phyloP scores from a whole-genome alignment of 2,797 vertebrate genomes.

The Argentina silus region DNA sequence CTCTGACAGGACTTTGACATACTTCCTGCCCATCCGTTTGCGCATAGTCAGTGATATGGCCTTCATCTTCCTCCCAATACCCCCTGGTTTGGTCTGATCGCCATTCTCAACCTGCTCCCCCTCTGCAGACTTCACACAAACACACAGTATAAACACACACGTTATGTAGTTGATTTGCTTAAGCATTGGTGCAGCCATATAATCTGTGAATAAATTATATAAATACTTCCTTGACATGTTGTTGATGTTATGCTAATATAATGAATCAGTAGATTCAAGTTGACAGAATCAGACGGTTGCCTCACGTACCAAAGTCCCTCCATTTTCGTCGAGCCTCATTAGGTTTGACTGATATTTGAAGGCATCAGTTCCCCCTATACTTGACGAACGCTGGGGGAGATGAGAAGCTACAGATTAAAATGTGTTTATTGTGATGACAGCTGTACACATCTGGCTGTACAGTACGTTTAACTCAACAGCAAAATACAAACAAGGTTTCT shows the following conservation, averaged over 20 bases:
- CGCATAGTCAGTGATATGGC: constrained; percentile 83
- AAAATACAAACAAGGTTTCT: not conserved
- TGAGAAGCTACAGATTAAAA: constrained; percentile 63
- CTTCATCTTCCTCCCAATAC: constrained; percentile 80
- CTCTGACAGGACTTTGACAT: constrained; percentile 78
- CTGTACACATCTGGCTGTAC: constrained; percentile 35
- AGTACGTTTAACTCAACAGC: not conserved
- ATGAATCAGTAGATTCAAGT: constrained; percentile 23
- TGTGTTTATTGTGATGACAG: constrained; percentile 48
- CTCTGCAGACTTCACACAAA: constrained; percentile 48
- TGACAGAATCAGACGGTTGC: not conserved
- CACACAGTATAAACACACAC: constrained; percentile 4
- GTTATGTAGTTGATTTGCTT: not conserved
- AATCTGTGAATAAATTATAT: not conserved
- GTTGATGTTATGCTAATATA: not conserved
- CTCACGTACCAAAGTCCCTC: constrained; percentile 53
- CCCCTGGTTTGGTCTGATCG: constrained; percentile 61
- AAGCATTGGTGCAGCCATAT: not conserved
- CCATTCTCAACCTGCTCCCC: constrained; percentile 66
- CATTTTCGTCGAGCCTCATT: constrained; percentile 73
- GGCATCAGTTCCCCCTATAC: constrained; percentile 86
- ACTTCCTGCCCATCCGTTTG: constrained; percentile 83
- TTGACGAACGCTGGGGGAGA: constrained; percentile 80
- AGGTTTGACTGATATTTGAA: constrained; percentile 67
- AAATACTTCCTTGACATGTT: not conserved